Evolutionary conservation across 2,113 vertebrate genomes (phyloP), one percentile per base, ranked within the genome.

Genomic region (Gopherus flavomarginatus): DNA sequence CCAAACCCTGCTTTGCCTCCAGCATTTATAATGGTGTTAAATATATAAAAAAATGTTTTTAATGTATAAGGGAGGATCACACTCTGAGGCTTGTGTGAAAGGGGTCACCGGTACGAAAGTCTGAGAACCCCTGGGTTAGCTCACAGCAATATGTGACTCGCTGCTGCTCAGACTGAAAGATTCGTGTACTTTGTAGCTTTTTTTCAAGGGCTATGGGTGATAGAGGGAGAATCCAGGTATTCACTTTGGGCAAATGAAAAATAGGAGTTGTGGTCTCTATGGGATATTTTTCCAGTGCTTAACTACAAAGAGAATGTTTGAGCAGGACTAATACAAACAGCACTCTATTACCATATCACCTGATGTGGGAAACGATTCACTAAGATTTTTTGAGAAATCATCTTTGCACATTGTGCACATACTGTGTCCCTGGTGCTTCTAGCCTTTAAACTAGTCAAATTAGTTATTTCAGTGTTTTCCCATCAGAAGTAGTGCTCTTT

Each of bases 131-230:
- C 50, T 4, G 3, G 35, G 72, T 35, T 56, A 84, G 27, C 56
- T 87, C 38, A 14, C 8, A 88, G 50, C 9, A 21, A 29, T 90
- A 47, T 57, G 81, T 35, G 35, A 81, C 29, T 82, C 53, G 53
- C 80, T 65, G 75, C 81, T 90, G 87, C 92, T 91, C 87, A 95
- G 59, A 83, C 49, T 85, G 82, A 92, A 69, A 94, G 69, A 95
- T 77, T 31, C 53, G 57, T 69, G 42, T 2, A 16, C 42, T 89
- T 5, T n/a, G 31, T n/a, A 38, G 65, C 8, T 21, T 21, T 38
- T 85, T 93, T 93, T 35, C 83, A 38, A 87, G 80, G 77, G 49
- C 53, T 59, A 57, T 53, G 31, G 88, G 80, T 90, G 83, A 78
- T 81, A 47, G 42, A 92, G 85, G 56, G 27, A 86, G 52, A 38